Evolutionary conservation across 2,888 invertebrate genomes (phyloP).

Genomic region (Schizaphis graminum): DNA sequence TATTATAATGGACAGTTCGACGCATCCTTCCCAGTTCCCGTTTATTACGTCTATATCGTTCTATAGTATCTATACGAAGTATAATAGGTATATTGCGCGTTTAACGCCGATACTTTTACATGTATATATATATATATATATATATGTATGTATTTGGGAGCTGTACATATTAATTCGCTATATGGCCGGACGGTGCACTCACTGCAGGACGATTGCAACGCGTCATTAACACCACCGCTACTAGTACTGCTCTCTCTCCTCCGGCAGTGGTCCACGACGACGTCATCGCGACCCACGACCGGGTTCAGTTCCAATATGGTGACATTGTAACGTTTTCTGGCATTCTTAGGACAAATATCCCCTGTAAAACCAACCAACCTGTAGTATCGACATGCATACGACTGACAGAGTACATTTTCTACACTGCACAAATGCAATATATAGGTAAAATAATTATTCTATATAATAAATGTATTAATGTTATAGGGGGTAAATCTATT

Average conservation of each 20-base stretch:
- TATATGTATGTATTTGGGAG: neutral
- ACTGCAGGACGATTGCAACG: conserved; percentile 52
- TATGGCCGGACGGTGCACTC: conserved; percentile 16
- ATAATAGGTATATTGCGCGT: neutral
- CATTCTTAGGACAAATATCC: conserved; percentile 45
- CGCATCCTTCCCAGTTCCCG: neutral
- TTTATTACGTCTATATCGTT: neutral
- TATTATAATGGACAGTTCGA: neutral
- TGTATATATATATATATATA: neutral
- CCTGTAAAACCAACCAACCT: conserved; percentile 59
- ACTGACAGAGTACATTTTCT: neutral
- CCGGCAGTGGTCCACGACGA: conserved; percentile 44
- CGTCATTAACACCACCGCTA: conserved; percentile 53
- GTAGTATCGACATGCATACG: conserved; percentile 1
- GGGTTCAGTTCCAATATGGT: conserved; percentile 59
- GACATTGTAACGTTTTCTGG: conserved; percentile 60
- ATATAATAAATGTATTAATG: neutral
- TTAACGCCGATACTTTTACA: neutral
- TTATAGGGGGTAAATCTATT: neutral
- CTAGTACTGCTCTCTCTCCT: conserved; percentile 59
- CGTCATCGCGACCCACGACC: conserved; percentile 55
- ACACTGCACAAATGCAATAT: neutral
- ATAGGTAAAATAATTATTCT: neutral
- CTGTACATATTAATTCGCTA: neutral
- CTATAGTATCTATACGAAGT: neutral